Evolutionary conservation across 2,888 invertebrate genomes (phyloP).

Genomic region (Harmothoe impar): DNA sequence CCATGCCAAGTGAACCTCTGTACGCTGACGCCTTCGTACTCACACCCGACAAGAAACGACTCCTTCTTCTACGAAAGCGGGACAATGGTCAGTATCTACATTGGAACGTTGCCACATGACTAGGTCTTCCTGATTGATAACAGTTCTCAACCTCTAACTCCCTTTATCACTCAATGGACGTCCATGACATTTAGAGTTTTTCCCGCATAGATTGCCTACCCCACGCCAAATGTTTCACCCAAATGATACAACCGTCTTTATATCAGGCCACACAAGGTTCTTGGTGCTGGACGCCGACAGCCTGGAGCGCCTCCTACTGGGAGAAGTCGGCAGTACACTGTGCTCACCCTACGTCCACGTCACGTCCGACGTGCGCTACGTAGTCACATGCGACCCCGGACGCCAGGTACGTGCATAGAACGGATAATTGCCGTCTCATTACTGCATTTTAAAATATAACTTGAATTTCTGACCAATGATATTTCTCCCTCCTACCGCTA

Average conservation of each 20-base stretch:
- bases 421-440: too few relatives aligned
- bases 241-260: too few relatives aligned
- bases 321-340: slow-evolving; percentile 32
- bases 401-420: too few relatives aligned
- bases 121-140: too few relatives aligned
- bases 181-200: too few relatives aligned
- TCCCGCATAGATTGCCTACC: too few relatives aligned
- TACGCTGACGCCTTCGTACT: slow-evolving; percentile 34
- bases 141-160: too few relatives aligned
- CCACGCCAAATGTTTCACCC: too few relatives aligned
- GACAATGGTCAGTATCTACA: slow-evolving; percentile 1
- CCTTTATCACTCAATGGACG: not conserved
- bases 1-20: slow-evolving; percentile 40
- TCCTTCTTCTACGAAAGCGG: slow-evolving; percentile 28
- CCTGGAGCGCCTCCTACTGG: slow-evolving; percentile 23
- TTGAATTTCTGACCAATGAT: too few relatives aligned
- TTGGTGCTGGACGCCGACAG: not conserved
- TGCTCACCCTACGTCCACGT: slow-evolving; percentile 37
- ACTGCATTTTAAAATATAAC: too few relatives aligned
- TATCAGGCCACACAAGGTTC: slow-evolving; percentile 26
- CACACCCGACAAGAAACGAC: slow-evolving; percentile 21
- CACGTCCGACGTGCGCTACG: slow-evolving; percentile 45
- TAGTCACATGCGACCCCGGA: slow-evolving; percentile 52
- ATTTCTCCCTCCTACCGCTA: too few relatives aligned
- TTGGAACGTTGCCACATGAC: too few relatives aligned